phyloP scores from a whole-genome alignment of 2,113 vertebrate genomes.

The Dendrocopos noguchii region DNA sequence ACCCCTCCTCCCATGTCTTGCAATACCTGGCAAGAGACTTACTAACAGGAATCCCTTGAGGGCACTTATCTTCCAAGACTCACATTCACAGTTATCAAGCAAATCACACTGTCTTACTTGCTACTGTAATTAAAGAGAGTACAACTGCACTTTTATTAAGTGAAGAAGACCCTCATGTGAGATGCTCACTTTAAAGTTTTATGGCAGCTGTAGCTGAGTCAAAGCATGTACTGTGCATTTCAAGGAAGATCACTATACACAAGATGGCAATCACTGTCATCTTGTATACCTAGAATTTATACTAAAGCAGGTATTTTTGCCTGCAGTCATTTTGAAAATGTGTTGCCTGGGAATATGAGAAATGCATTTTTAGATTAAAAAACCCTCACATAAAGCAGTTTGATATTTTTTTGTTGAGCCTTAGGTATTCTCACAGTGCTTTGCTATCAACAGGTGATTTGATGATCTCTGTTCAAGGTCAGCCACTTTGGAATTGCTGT shows the following conservation, averaged over 20 bases:
- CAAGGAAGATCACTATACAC: neutral
- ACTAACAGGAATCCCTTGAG: neutral
- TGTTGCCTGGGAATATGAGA: neutral
- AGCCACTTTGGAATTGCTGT: neutral
- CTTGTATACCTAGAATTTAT: neutral
- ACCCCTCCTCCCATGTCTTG: neutral
- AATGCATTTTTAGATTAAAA: neutral
- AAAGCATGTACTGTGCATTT: neutral
- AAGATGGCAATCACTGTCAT: constrained; percentile 8
- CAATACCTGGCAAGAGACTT: neutral
- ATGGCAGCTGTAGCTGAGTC: neutral
- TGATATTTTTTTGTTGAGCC: neutral
- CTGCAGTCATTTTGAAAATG: constrained; percentile 1
- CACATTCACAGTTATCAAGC: neutral
- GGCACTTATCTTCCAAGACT: neutral
- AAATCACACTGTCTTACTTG: neutral
- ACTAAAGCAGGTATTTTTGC: neutral
- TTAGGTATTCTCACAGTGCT: neutral
- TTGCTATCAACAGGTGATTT: neutral
- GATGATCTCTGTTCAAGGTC: neutral
- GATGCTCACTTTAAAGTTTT: neutral
- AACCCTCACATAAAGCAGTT: neutral
- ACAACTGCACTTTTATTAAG: neutral
- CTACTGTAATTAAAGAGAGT: constrained; percentile 17
- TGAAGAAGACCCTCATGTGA: neutral